Base-by-base conservation (phyloP, 2,888 invertebrate genomes). In the Rhagonycha fulva region DNA sequence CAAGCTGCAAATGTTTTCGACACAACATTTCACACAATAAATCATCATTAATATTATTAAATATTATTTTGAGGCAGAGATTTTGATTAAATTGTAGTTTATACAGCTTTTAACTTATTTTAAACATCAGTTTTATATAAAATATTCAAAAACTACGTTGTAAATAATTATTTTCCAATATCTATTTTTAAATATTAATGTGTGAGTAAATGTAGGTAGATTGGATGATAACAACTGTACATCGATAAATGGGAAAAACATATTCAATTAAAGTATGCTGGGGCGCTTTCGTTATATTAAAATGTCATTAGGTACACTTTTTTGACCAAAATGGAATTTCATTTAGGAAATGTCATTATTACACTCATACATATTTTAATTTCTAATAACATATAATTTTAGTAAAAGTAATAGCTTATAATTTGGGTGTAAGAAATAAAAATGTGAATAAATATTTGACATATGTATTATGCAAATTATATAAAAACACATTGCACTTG, bases 381-480 rank as follows among this genome's bases (percentile, higher is more conserved):
- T 47, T n/a, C 47, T 12, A 47, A 47, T 47, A 47, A 47, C 47
- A 47, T 47, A 47, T 47, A 47, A 47, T 47, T 47, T 47, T 47
- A n/a, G 12, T 66, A 12, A 26, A 66, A 66, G 5, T 66, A 66
- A 66, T 66, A 66, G 26, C 63, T n/a, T 24, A 24, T 66, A 66
- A 66, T 66, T 66, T 66, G 63, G 26, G 63, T 66, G 24, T 24
- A 66, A 66, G 63, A 24, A 26, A 26, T 66, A 66, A 66, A 66
- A 66, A 26, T 24, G 26, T 66, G 63, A 66, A 66, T 66, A 66
- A 47, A 47, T 66, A 66, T 66, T 24, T 24, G 63, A 66, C 5
- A 24, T 47, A n/a, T n/a, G n/a, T n/a, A 47, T 63, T 63, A 66
- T 66, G 63, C 63, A 66, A 66, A 66, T 66, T 23, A 66, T 66